Evolutionary conservation across 2,888 invertebrate species (phyloP), one percentile per base, ranked within the genome.

Genomic region (Drosophila suboccidentalis): DNA sequence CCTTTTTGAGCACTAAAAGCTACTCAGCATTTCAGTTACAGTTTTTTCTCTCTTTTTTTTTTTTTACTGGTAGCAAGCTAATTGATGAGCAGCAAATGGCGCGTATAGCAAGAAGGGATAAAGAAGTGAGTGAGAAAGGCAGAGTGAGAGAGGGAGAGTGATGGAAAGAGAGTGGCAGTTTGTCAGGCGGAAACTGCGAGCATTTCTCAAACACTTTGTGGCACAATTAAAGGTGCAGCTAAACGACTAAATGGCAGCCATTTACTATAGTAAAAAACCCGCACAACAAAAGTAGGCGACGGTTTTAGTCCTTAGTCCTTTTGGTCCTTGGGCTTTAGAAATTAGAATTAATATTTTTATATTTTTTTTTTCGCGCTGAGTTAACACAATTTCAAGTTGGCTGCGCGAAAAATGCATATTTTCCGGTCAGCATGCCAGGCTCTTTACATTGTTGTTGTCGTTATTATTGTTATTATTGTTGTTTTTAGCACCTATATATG

Each of bases 371-470:
- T 63, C 63, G n/a, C 67, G 84, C 84, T 89, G 87, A 87, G 71
- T 66, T 69, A 69, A 81, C 84, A 84, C 58, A 89, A 78, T 86
- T 84, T 84, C 89, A 87, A 86, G 89, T 87, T 84, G 89, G 89
- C 44, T 88, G 75, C 73, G 76, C 81, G 81, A 80, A 84, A 87
- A 80, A 67, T 80, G 72, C 75, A 88, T 80, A 72, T 57, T 38
- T 64, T 49, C 66, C 65, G 87, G 83, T 83, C 87, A 86, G 84
- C 80, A 67, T 67, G 51, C 32, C 57, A 49, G 50, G 55, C 60
- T 38, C 53, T 53, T 58, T 44, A 47, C 26, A 26, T 5, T 26
- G 26, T 26, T 26, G 26, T 44, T 22, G 17, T 41, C 62, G 41
- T 60, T 58, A 47, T 69, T 71, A 53, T 62, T 68, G 44, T 36